Base-by-base conservation (phyloP, 2,888 invertebrate species). In the Papilio demoleus region DNA sequence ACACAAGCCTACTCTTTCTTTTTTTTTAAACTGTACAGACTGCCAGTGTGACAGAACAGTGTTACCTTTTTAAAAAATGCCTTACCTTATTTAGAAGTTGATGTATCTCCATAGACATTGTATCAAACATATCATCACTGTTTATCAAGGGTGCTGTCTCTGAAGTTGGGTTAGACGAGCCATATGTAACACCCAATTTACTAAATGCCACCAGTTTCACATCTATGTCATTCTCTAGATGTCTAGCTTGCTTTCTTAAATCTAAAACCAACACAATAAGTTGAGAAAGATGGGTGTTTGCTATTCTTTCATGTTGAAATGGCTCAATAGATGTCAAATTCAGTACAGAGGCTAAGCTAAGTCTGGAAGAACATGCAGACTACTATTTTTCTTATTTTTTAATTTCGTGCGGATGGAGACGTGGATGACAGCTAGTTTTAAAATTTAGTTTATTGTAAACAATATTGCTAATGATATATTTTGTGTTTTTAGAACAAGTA, bases 181-280 rank as follows among this genome's bases (percentile, higher is more conserved):
- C 88, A 4, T 94, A 89, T 73, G 95, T 95, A 64, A 97, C 96
- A 22, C 98, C 98, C 42, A 99, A 93, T 93, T 99, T 99, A 86
- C 98, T 99, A 83, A 98, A 98, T 6, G 97, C 97, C 1, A 99
- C 98, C 73, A 99, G 92, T 87, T 99, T 99, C 12, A 97, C 93
- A 87, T 99, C 99, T 76, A 99, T 97, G 85, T 99, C 99, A 93
- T 99, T 99, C 89, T 99, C 99, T 64, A 99, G 89, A 71, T 96
- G 95, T 70, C 99, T 93, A 1, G 99, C 99, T 87, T 98, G 97
- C 86, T 98, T 98, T 65, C 99, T 94, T 67, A 99, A 89, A 86
- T 97, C 99, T 98, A 81, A 71, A 93, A 92, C 56, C 1, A 24
- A 61, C 38, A 22, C 9, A 40, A 14, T 14, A 22, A 5, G 3